Percentiles rank a stretch among this genome's conserved stretches.
phyloP scores from a whole-genome alignment of 2,888 invertebrate species.

The Parthenolecanium corni region DNA sequence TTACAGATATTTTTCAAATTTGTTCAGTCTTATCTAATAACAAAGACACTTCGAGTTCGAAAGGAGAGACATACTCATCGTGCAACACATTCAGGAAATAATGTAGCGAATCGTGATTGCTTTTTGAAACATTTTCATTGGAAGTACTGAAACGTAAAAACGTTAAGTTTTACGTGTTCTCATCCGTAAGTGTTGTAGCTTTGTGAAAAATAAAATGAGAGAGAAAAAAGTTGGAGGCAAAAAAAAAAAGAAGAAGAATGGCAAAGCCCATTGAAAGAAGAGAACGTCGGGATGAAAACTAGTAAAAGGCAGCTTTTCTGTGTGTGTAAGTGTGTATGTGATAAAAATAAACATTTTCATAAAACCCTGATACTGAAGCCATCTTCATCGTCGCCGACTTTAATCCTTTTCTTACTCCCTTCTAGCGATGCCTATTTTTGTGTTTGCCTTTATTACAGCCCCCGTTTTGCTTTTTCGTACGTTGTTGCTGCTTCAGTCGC shows the following conservation, averaged over 20 bases:
- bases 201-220: neutral
- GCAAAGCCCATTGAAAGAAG: neutral
- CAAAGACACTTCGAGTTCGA: too few relatives aligned
- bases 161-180: conserved; percentile 8
- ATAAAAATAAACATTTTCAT: conserved; percentile 20
- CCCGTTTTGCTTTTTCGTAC: too few relatives aligned
- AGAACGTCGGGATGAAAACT: neutral
- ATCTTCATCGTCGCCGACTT: too few relatives aligned
- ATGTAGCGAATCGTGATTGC: conserved; percentile 18
- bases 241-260: neutral
- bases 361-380: neutral
- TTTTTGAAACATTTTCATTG: conserved; percentile 17
- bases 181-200: too few relatives aligned
- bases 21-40: too few relatives aligned
- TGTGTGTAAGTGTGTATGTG: neutral
- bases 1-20: too few relatives aligned
- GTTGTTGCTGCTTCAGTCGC: neutral
- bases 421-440: neutral
- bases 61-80: too few relatives aligned
- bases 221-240: neutral
- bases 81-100: neutral
- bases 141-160: conserved; percentile 14
- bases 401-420: neutral
- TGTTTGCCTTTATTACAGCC: too few relatives aligned
- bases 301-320: neutral